phyloP scores from a whole-genome alignment of 2,888 invertebrate species.

The Celastrina argiolus region DNA sequence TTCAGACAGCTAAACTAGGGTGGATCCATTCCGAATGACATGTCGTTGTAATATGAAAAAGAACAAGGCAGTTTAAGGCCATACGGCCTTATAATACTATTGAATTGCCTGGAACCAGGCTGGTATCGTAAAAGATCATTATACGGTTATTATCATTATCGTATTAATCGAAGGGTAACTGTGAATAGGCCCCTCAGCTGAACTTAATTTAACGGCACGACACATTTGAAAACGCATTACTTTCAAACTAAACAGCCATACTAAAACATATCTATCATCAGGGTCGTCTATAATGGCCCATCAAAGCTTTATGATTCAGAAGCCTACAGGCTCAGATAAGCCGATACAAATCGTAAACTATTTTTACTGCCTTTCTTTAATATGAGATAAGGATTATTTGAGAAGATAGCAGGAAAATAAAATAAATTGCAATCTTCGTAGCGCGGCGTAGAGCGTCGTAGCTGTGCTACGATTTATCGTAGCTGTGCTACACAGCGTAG shows the following conservation, averaged over 20 bases:
- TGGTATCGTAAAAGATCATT: too few relatives aligned
- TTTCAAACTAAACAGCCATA: slow-evolving; percentile 1
- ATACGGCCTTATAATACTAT: too few relatives aligned
- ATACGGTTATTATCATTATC: too few relatives aligned
- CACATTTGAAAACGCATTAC: slow-evolving; percentile 4
- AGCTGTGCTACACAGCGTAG: neutral
- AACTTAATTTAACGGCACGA: neutral
- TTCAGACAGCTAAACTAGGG: too few relatives aligned
- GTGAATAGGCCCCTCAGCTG: neutral
- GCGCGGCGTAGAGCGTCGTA: neutral
- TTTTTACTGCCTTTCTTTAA: slow-evolving; percentile 48
- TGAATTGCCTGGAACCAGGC: too few relatives aligned
- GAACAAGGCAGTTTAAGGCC: too few relatives aligned
- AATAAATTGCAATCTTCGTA: neutral
- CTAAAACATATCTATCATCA: slow-evolving; percentile 35
- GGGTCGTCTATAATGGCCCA: slow-evolving; percentile 48
- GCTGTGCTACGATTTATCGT: neutral
- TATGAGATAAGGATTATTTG: slow-evolving; percentile 19
- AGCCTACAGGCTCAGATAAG: slow-evolving; percentile 35
- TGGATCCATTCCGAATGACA: too few relatives aligned
- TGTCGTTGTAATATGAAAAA: too few relatives aligned
- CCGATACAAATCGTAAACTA: slow-evolving; percentile 54
- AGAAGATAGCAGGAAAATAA: neutral
- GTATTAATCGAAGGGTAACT: neutral
- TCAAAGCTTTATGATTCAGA: slow-evolving; percentile 56